These are phyloP conservation scores for Rhinoderma darwinii DNA, from an alignment of 2,113 vertebrate species.

Conservation along the genomic window DNA sequence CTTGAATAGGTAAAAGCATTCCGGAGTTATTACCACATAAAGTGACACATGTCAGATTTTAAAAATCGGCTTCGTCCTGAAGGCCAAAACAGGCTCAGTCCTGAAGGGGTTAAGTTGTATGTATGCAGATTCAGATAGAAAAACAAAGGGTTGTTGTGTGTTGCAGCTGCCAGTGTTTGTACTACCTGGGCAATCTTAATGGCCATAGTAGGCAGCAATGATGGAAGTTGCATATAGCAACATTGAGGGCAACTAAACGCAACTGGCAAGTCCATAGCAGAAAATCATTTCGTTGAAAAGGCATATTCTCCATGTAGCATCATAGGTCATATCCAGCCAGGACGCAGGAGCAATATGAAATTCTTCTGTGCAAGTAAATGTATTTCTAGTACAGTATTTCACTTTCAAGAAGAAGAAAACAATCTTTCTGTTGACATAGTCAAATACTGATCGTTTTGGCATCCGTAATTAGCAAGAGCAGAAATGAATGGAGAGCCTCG, in stretches of 20 bases:
- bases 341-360: not conserved
- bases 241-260: not conserved
- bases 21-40: no score
- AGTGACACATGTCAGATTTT: no score
- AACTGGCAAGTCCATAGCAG: not conserved
- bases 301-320: not conserved
- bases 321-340: not conserved
- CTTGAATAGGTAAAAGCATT: no score
- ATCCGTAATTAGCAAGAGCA: conserved; percentile 28
- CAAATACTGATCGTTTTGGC: not conserved
- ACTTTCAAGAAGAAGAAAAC: conserved; percentile 10
- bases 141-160: no score
- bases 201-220: no score
- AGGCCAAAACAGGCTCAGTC: no score
- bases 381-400: not conserved
- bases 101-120: no score
- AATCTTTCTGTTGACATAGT: conserved; percentile 11
- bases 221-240: not conserved
- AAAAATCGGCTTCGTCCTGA: no score
- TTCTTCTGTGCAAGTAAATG: not conserved
- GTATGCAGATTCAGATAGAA: no score
- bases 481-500: not conserved
- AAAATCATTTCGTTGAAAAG: not conserved
- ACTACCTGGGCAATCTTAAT: no score
- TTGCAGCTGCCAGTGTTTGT: no score